phyloP scores from a whole-genome alignment of 2,888 invertebrate species.

The Leptopterna dolabrata region DNA sequence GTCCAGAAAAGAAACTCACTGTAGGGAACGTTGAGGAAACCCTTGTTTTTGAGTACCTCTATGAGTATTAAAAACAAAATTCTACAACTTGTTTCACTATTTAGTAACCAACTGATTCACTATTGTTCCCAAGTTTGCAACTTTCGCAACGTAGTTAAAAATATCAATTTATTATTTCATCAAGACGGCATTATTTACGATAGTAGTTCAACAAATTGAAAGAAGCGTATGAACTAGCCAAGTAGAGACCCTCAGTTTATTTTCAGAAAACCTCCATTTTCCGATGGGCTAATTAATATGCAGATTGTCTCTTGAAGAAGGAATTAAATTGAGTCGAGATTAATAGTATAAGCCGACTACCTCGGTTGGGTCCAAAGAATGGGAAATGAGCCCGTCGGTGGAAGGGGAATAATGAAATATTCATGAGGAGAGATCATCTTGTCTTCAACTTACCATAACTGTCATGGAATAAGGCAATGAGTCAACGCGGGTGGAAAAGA shows the following conservation, averaged over 20 bases:
- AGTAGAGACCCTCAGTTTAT: background rate
- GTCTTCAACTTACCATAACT: constrained; percentile 51
- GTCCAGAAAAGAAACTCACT: too few species aligned
- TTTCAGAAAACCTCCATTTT: background rate
- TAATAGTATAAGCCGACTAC: constrained; percentile 9
- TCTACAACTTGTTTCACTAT: too few species aligned
- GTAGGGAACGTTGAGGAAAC: too few species aligned
- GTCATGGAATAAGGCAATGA: constrained; percentile 28
- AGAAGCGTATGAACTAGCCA: background rate
- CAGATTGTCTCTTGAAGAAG: constrained; percentile 31
- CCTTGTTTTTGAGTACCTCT: too few species aligned
- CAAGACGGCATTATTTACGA: too few species aligned
- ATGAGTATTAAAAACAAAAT: too few species aligned
- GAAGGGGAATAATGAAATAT: constrained; percentile 38
- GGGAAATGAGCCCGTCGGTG: background rate
- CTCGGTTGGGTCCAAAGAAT: background rate
- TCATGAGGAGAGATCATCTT: constrained; percentile 46
- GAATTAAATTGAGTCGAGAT: constrained; percentile 20
- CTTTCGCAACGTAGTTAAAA: too few species aligned
- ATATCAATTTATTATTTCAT: too few species aligned
- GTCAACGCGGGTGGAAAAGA: constrained; percentile 14
- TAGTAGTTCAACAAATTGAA: too few species aligned
- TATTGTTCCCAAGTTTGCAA: too few species aligned
- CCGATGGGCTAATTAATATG: constrained; percentile 36
- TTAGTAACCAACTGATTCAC: too few species aligned